Conservation (phyloP, 2,888 invertebrate species). For the Xylota segnis region DNA sequence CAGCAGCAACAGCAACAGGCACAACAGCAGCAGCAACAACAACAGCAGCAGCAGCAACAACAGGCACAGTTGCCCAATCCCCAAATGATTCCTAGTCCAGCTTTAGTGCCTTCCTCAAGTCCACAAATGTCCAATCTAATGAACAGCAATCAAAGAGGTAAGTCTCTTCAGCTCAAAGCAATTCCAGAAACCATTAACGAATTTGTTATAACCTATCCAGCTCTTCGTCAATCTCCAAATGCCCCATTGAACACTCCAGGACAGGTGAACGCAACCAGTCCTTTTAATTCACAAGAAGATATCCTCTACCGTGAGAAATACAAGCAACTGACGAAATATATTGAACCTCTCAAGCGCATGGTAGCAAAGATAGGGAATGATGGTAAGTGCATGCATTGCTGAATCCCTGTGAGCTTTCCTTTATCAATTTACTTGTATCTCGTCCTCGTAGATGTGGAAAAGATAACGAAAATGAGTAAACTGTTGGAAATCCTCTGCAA, state of each 20-base stretch:
- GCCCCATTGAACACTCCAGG: constrained; percentile 93
- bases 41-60: constrained; percentile 81
- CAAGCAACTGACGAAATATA: constrained; percentile 95
- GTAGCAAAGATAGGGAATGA: constrained; percentile 94
- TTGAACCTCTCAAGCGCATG: constrained; percentile 96
- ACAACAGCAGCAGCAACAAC: constrained; percentile 79
- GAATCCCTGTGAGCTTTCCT: background rate
- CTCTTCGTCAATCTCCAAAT: constrained; percentile 92
- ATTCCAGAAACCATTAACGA: background rate
- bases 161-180: background rate
- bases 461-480: constrained; percentile 97
- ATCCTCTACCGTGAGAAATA: constrained; percentile 97
- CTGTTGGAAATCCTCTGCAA: constrained; percentile 95
- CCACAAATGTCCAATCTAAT: constrained; percentile 87
- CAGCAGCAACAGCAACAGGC: constrained; percentile 80
- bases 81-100: constrained; percentile 90
- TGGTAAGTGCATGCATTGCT: constrained; percentile 85
- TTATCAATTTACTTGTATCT: background rate
- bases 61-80: constrained; percentile 83
- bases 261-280: constrained; percentile 86
- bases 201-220: constrained; percentile 53
- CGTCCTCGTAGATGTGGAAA: constrained; percentile 90
- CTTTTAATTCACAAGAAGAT: constrained; percentile 91
- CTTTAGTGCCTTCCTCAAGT: constrained; percentile 88
- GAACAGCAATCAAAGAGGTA: constrained; percentile 85